phyloP scores from a whole-genome alignment of 2,113 vertebrate species.

The Gambusia affinis region DNA sequence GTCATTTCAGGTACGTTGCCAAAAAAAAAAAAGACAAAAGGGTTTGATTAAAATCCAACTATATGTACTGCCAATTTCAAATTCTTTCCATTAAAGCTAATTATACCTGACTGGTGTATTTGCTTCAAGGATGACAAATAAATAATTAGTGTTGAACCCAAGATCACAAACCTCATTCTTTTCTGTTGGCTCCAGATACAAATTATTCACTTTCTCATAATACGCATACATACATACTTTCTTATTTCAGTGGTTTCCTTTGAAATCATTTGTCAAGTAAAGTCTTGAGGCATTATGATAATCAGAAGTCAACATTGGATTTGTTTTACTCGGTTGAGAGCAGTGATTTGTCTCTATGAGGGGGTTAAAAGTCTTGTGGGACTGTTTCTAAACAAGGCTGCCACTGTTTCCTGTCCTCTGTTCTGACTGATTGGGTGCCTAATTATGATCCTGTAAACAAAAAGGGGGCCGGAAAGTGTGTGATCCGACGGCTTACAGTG shows the following conservation, averaged over 20 bases:
- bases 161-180: too few species aligned
- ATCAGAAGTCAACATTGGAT: constrained; percentile 32
- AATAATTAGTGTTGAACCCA: too few species aligned
- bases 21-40: too few species aligned
- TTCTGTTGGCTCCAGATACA: background rate
- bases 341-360: constrained; percentile 34
- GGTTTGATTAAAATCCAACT: too few species aligned
- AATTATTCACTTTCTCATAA: constrained; percentile 28
- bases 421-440: constrained; percentile 35
- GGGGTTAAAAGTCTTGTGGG: constrained; percentile 47
- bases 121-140: too few species aligned
- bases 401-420: constrained; percentile 26
- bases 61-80: too few species aligned
- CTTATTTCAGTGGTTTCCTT: constrained; percentile 15
- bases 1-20: too few species aligned
- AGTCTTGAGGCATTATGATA: constrained; percentile 35
- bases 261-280: constrained; percentile 37
- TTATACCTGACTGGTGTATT: too few species aligned
- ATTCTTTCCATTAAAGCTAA: too few species aligned
- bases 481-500: constrained; percentile 24
- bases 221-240: constrained; percentile 14
- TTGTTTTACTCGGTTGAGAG: constrained; percentile 50
- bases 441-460: constrained; percentile 45
- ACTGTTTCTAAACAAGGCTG: constrained; percentile 44
- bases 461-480: constrained; percentile 15